These are phyloP conservation scores for Acanthopleura granulata DNA, from an alignment of 2,888 invertebrate genomes.

Conservation along the genomic window DNA sequence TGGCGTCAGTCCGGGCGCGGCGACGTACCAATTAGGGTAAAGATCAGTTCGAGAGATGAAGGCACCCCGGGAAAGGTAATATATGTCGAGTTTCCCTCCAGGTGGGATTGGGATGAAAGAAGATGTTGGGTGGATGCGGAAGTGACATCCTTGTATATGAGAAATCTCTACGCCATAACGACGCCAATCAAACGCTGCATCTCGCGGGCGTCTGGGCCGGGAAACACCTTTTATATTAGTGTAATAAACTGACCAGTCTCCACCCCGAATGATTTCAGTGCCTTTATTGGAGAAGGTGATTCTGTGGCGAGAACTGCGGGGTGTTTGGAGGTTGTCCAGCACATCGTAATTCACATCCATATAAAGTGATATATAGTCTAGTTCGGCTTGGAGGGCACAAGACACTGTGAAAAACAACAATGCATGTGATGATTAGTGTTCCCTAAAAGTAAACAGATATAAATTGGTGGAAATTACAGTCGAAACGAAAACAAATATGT, in stretches of 20 bases:
- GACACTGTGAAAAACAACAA: not conserved
- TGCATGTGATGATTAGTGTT: not conserved
- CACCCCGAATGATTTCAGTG: not conserved
- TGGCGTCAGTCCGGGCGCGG: conserved; percentile 14
- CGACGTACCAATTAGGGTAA: conserved; percentile 38
- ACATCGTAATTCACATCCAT: not conserved
- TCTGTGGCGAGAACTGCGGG: not conserved
- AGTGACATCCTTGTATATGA: not conserved
- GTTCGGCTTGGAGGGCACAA: not conserved
- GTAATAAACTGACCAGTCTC: not conserved
- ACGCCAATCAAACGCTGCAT: not conserved
- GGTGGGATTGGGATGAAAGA: not conserved
- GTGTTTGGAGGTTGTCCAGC: not conserved
- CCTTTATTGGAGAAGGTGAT: not conserved
- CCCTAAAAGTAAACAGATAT: too few relatives aligned
- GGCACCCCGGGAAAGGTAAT: not conserved
- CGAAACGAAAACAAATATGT: too few relatives aligned
- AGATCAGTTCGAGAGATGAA: conserved; percentile 27
- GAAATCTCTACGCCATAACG: not conserved
- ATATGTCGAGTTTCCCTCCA: not conserved
- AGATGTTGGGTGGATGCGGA: not conserved
- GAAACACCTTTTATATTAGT: conserved; percentile 2
- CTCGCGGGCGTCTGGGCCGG: not conserved
- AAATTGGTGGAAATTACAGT: too few relatives aligned
- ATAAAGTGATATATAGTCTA: not conserved